These are phyloP conservation scores for Vanessa tameamea DNA, from an alignment of 1,140 invertebrate species.

Conservation along the genomic window DNA sequence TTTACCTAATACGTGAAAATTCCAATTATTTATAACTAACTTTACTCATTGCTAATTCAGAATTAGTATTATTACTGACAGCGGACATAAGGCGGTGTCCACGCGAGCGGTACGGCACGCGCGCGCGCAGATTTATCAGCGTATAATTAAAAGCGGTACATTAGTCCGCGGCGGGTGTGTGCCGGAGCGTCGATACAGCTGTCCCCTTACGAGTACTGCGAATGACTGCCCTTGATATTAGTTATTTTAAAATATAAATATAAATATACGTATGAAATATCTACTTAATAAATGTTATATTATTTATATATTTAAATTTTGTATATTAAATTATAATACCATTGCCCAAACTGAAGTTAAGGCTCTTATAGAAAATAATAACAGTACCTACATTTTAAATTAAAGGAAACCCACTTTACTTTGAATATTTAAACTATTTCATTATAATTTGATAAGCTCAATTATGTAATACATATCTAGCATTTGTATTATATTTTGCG, in stretches of 20 bases:
- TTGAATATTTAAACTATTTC: too few relatives aligned
- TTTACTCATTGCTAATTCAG: not conserved
- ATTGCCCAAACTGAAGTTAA: not conserved
- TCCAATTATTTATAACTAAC: too few relatives aligned
- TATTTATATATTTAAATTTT: too few relatives aligned
- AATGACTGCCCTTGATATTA: not conserved
- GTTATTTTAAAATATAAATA: not conserved
- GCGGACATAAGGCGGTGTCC: slow-evolving; percentile 54
- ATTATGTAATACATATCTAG: not conserved
- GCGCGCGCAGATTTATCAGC: slow-evolving; percentile 76
- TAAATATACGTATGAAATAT: not conserved
- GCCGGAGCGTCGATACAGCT: slow-evolving; percentile 61
- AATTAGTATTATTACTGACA: slow-evolving; percentile 1
- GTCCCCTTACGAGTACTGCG: slow-evolving; percentile 52
- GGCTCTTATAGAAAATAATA: too few relatives aligned
- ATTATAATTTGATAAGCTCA: not conserved
- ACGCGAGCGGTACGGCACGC: slow-evolving; percentile 60
- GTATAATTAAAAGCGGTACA: slow-evolving; percentile 73
- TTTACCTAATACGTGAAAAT: too few relatives aligned
- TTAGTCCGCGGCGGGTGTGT: slow-evolving; percentile 64
- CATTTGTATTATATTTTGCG: too few relatives aligned
- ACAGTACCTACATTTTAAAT: too few relatives aligned
- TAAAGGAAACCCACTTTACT: too few relatives aligned
- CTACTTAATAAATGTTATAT: not conserved
- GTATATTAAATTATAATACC: too few relatives aligned